Base-by-base conservation (phyloP, 2,888 invertebrate species). In the Euproctis similis region DNA sequence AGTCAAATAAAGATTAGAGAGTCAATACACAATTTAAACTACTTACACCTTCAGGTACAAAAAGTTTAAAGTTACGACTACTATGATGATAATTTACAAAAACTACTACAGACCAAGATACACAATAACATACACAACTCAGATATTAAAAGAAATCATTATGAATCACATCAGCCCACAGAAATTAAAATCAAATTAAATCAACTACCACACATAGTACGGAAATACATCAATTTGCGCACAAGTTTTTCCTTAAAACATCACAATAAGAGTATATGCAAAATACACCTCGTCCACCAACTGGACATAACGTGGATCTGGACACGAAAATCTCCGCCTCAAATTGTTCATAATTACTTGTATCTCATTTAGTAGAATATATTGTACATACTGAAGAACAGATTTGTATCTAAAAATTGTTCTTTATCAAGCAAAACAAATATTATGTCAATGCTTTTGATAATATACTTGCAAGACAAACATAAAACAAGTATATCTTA, bases 391-490 rank as follows among this genome's bases (percentile, higher is more conserved):
- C 48, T 46, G 38, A 47, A 36, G 28, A 34, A n/a, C n/a, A n/a
- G n/a, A n/a, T n/a, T 32, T 17, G 19, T 31, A 32, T 48, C 42
- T 30, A 31, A 38, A 41, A 29, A 34, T 36, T 37, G 37, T 48
- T n/a, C n/a, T n/a, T n/a, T 54, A 63, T 59, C 60, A 50, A 39
- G 29, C 45, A 57, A 65, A 61, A 64, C 52, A 64, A 66, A 66
- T 53, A 63, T 42, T 55, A 57, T 48, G 48, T 49, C 42, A 41
- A 53, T 48, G 42, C 37, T n/a, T n/a, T 42, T 51, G 55, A 58
- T 54, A 61, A 44, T 36, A 37, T 24, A 33, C 45, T 48, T 46
- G 43, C 24, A 39, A 46, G 42, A 45, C 46, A 54, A 55, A 53
- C 41, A 55, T 34, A 25, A 35, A 35, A 34, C 36, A 30, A 36